Evolutionary conservation across 2,797 vertebrate genomes (phyloP).

Genomic region (Melanotaenia parkinsoni): DNA sequence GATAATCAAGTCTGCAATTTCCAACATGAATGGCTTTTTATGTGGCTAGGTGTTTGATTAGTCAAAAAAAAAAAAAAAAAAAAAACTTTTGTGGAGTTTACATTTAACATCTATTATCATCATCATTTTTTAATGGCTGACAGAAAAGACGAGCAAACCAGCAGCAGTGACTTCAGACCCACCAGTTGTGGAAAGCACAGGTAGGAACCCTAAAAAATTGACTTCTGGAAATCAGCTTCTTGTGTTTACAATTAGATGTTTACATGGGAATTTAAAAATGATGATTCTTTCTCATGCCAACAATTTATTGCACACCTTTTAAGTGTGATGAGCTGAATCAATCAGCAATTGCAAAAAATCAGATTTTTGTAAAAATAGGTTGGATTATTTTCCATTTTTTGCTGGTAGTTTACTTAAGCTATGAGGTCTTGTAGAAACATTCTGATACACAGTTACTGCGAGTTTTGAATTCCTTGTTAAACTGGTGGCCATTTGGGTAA

Average conservation of each 20-base stretch:
- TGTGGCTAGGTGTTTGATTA: neutral
- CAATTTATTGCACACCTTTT: too few species aligned
- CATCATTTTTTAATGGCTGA: conserved; percentile 21
- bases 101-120: neutral
- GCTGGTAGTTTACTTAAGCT: too few species aligned
- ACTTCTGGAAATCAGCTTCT: neutral
- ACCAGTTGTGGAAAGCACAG: conserved; percentile 12
- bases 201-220: conserved; percentile 37
- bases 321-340: too few species aligned
- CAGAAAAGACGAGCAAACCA: conserved; percentile 3
- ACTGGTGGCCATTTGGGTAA: too few species aligned
- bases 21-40: neutral
- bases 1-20: neutral
- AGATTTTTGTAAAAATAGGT: too few species aligned
- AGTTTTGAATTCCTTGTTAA: too few species aligned
- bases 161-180: conserved; percentile 10
- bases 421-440: too few species aligned
- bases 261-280: too few species aligned
- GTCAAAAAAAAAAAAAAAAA: neutral
- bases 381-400: too few species aligned
- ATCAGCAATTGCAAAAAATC: too few species aligned
- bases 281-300: too few species aligned
- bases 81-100: neutral
- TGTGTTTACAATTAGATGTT: neutral
- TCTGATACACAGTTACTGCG: too few species aligned